These are phyloP conservation scores for Pomatostomus ruficeps DNA, from an alignment of 2,113 vertebrate species.

Conservation along the genomic window DNA sequence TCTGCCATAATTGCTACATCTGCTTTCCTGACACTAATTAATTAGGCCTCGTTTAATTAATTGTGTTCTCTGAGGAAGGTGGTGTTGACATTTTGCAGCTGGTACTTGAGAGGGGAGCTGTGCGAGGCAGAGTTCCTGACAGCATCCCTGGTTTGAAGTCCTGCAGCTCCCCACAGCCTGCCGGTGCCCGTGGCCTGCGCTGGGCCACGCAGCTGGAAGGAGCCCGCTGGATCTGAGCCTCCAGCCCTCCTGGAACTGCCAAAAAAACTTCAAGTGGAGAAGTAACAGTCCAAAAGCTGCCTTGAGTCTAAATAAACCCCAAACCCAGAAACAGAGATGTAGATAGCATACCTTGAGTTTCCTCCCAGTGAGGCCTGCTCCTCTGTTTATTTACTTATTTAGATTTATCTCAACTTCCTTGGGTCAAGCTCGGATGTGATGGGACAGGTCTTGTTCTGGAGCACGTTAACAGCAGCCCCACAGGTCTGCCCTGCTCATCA, in stretches of 20 bases:
- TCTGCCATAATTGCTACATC: not conserved
- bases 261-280: not conserved
- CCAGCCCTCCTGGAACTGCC: not conserved
- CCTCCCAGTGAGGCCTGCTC: not conserved
- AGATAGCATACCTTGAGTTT: not conserved
- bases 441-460: not conserved
- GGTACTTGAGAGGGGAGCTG: not conserved
- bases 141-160: not conserved
- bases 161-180: not conserved
- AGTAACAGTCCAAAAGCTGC: not conserved
- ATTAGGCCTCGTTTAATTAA: conserved; percentile 27
- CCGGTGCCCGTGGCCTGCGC: rapidly evolving
- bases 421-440: not conserved
- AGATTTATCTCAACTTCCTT: not conserved
- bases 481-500: not conserved
- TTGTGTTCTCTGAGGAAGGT: conserved; percentile 10
- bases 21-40: conserved; percentile 31
- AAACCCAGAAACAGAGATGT: not conserved
- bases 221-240: not conserved
- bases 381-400: not conserved
- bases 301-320: not conserved
- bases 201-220: not conserved
- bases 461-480: not conserved
- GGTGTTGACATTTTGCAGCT: conserved; percentile 2
- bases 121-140: not conserved